Evolutionary conservation across 2,797 vertebrate species (phyloP).

Genomic region (Pseudochromis fuscus): DNA sequence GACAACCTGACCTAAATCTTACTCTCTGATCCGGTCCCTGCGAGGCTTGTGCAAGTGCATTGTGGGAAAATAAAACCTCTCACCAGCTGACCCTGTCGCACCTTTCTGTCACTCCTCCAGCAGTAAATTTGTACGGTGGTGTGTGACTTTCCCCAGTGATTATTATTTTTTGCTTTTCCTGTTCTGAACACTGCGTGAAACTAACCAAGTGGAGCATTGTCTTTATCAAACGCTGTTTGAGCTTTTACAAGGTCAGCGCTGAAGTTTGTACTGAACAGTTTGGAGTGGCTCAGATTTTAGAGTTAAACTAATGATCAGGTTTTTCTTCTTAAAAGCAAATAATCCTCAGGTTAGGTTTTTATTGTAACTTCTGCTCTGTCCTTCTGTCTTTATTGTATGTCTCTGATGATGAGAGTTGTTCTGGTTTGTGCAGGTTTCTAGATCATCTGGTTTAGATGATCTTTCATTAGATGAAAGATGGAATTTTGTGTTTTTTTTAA

Average conservation of each 20-base stretch:
- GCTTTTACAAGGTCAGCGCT: neutral
- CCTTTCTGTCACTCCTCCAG: conserved; percentile 49
- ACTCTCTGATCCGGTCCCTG: conserved; percentile 50
- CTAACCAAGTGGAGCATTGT: conserved; percentile 2
- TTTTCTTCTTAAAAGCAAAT: too few relatives aligned
- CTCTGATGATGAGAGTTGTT: too few relatives aligned
- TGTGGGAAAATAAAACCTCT: conserved; percentile 57
- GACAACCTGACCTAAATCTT: conserved; percentile 62
- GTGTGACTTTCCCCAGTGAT: conserved; percentile 12
- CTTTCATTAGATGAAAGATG: too few relatives aligned
- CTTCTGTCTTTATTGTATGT: too few relatives aligned
- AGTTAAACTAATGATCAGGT: too few relatives aligned
- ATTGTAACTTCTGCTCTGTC: too few relatives aligned
- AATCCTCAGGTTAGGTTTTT: too few relatives aligned
- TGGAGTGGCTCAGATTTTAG: neutral
- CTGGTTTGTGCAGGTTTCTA: neutral
- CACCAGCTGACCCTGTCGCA: conserved; percentile 61
- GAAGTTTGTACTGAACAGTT: neutral
- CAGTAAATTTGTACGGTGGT: conserved; percentile 35
- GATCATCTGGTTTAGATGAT: too few relatives aligned
- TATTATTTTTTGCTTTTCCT: conserved; percentile 8
- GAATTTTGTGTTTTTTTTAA: too few relatives aligned
- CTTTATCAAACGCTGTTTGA: conserved; percentile 8
- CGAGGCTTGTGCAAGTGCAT: conserved; percentile 48
- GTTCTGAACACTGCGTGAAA: neutral